Conservation (phyloP, 2,888 invertebrate species). For the Steromphala cineraria region DNA sequence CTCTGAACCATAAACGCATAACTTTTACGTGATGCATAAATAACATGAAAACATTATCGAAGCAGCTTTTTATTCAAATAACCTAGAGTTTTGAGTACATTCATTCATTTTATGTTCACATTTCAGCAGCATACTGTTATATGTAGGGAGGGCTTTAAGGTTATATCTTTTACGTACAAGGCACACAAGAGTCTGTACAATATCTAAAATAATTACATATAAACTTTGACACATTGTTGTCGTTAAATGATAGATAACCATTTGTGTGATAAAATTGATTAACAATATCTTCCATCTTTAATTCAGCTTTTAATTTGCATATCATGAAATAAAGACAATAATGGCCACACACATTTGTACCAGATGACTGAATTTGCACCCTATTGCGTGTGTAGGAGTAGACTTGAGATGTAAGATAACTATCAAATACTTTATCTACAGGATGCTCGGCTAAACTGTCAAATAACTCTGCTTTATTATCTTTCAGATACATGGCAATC, state of each 20-base stretch:
- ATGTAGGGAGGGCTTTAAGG: neutral
- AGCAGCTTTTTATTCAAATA: too few relatives aligned
- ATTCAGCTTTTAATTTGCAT: neutral
- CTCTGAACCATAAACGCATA: too few relatives aligned
- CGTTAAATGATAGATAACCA: neutral
- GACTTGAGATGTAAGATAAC: neutral
- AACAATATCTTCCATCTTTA: neutral
- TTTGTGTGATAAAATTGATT: neutral
- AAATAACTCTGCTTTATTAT: neutral
- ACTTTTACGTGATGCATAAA: too few relatives aligned
- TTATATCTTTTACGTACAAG: neutral
- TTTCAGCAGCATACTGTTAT: neutral
- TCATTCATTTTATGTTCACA: too few relatives aligned
- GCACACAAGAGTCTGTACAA: neutral
- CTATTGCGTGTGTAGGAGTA: neutral
- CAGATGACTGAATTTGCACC: neutral
- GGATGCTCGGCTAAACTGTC: neutral
- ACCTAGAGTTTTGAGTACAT: too few relatives aligned
- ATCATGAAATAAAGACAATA: neutral
- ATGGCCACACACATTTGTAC: neutral
- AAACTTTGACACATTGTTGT: neutral
- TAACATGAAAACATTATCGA: too few relatives aligned
- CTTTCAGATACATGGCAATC: constrained; percentile 4
- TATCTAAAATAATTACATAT: neutral
- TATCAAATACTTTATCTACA: neutral